Conservation (phyloP, 2,888 invertebrate species). For the Drosophila birchii region DNA sequence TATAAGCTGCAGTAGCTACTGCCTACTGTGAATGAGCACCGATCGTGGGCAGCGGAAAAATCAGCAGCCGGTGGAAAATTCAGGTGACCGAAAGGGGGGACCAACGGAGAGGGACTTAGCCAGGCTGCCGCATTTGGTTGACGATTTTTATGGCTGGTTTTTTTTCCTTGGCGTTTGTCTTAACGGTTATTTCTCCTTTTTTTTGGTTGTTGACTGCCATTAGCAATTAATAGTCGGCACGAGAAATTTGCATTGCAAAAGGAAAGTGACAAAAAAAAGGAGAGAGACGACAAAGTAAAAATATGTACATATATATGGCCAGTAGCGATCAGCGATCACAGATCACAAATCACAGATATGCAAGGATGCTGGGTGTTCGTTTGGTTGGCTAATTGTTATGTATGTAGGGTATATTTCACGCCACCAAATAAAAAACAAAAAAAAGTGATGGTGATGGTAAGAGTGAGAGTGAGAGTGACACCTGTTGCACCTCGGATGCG, state of each 20-base stretch:
- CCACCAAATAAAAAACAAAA: conserved; percentile 18
- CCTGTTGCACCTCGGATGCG: conserved; percentile 44
- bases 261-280: conserved; percentile 72
- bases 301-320: conserved; percentile 13
- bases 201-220: conserved; percentile 62
- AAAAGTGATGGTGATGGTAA: conserved; percentile 31
- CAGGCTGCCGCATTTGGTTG: conserved; percentile 60
- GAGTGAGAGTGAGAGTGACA: conserved; percentile 65
- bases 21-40: conserved; percentile 37
- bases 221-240: conserved; percentile 76
- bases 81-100: conserved; percentile 13
- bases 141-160: conserved; percentile 72
- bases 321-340: conserved; percentile 45
- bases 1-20: conserved; percentile 33
- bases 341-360: conserved; percentile 57
- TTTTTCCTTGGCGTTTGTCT: conserved; percentile 45
- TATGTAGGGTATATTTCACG: conserved; percentile 56
- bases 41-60: conserved; percentile 47
- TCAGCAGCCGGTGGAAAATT: conserved; percentile 38
- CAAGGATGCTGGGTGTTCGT: conserved; percentile 50
- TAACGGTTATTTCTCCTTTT: conserved; percentile 38
- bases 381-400: conserved; percentile 70
- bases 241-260: conserved; percentile 75
- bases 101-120: conserved; percentile 27
- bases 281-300: neutral